A percentile compares a stretch with the other conserved stretches of the same genome.
phyloP scores from a whole-genome alignment of 2,113 vertebrate genomes.

The Boleophthalmus pectinirostris region DNA sequence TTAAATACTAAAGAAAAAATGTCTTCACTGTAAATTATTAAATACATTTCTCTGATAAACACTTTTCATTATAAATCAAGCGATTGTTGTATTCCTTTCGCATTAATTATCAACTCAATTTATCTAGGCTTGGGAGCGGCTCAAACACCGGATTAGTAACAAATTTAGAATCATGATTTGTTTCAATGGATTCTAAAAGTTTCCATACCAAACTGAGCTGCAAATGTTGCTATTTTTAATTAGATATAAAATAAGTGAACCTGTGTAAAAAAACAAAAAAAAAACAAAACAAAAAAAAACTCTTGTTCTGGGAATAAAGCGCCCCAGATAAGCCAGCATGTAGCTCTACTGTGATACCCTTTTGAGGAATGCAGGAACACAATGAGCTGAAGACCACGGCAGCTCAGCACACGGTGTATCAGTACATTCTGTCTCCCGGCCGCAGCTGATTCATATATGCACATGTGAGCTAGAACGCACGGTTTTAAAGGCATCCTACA shows the following conservation, averaged over 20 bases:
- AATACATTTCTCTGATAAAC: neutral
- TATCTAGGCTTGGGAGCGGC: neutral
- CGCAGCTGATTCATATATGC: conserved; percentile 57
- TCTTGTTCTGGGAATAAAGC: neutral
- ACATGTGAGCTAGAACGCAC: conserved; percentile 47
- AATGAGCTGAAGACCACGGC: conserved; percentile 53
- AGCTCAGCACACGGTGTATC: conserved; percentile 36
- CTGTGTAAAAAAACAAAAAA: neutral
- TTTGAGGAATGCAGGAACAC: conserved; percentile 60
- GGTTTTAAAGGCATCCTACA: conserved; percentile 25
- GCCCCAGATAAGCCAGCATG: conserved; percentile 28
- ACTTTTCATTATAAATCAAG: neutral
- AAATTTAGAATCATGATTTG: neutral
- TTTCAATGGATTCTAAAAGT: neutral
- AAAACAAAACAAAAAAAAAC: neutral
- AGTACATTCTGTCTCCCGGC: conserved; percentile 60
- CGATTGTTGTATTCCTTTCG: neutral
- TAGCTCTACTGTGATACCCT: conserved; percentile 46
- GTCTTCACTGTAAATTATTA: neutral
- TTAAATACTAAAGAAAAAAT: neutral
- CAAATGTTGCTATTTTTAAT: neutral
- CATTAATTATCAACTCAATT: neutral
- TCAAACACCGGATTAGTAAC: neutral
- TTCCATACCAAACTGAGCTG: neutral
- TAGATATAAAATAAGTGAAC: neutral